Percentiles rank a stretch among this genome's conserved stretches.
Evolutionary conservation across 2,113 vertebrate species (phyloP).

Genomic region (Chloropsis hardwickii): DNA sequence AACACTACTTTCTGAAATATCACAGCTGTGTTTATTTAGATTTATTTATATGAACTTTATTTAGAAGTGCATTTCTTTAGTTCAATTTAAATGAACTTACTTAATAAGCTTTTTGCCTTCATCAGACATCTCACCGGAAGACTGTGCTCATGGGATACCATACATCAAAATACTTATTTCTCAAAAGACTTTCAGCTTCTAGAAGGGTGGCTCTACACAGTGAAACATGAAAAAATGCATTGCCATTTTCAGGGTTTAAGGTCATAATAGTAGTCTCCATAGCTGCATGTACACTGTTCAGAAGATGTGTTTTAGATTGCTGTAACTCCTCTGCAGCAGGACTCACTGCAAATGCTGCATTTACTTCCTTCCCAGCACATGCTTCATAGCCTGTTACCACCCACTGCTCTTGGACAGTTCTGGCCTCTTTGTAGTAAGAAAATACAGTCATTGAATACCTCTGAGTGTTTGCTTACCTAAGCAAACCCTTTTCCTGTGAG

Average conservation of each 20-base stretch:
- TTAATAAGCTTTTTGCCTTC: conserved; percentile 7
- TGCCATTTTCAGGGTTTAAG: not conserved
- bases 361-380: not conserved
- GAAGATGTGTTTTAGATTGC: not conserved
- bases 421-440: not conserved
- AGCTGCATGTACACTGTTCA: not conserved
- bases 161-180: not conserved
- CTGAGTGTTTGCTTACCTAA: not conserved
- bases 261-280: not conserved
- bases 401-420: not conserved
- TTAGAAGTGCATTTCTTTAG: conserved; percentile 9
- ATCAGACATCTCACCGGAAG: not conserved
- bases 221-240: not conserved
- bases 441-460: not conserved
- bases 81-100: not conserved
- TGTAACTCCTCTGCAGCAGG: not conserved
- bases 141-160: not conserved
- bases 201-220: not conserved
- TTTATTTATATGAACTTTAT: conserved; percentile 26
- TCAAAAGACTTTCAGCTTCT: not conserved
- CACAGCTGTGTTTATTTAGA: conserved; percentile 30
- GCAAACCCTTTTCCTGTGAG: not conserved
- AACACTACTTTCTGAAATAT: not conserved
- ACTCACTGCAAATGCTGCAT: not conserved
- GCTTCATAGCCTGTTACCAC: not conserved